These are phyloP conservation scores for Esperia sulphurella DNA, from an alignment of 2,888 invertebrate genomes.

Conservation along the genomic window DNA sequence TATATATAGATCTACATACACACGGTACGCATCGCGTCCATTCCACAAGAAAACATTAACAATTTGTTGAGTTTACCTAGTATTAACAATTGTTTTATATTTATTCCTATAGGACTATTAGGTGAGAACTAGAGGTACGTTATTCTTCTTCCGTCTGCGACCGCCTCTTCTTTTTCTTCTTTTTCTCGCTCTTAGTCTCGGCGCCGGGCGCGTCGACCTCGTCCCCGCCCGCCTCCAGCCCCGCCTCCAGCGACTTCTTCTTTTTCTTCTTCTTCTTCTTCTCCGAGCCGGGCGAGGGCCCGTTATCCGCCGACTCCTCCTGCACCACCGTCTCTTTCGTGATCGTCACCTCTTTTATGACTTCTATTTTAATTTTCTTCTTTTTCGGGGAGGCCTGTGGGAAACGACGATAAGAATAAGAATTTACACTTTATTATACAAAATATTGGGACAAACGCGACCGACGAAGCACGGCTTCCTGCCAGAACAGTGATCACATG, in stretches of 20 bases:
- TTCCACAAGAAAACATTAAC: too few species aligned
- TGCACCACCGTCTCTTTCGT: slow-evolving; percentile 18
- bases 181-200: slow-evolving; percentile 49
- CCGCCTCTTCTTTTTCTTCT: slow-evolving; percentile 63
- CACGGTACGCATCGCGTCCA: too few species aligned
- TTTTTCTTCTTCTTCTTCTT: slow-evolving; percentile 78
- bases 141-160: slow-evolving; percentile 49
- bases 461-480: too few species aligned
- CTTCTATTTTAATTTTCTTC: slow-evolving; percentile 35
- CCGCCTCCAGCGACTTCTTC: slow-evolving; percentile 63
- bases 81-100: background rate
- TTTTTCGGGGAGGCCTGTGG: slow-evolving; percentile 61
- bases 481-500: too few species aligned
- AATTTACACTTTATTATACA: too few species aligned
- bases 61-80: background rate
- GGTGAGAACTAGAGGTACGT: slow-evolving; percentile 1
- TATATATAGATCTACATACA: too few species aligned
- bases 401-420: too few species aligned
- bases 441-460: too few species aligned
- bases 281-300: slow-evolving; percentile 39
- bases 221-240: slow-evolving; percentile 33
- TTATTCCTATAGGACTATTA: too few species aligned
- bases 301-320: slow-evolving; percentile 26
- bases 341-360: background rate
- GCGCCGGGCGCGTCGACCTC: slow-evolving; percentile 25